Base-by-base conservation (phyloP, 2,888 invertebrate genomes). In the Argyresthia goedartella region DNA sequence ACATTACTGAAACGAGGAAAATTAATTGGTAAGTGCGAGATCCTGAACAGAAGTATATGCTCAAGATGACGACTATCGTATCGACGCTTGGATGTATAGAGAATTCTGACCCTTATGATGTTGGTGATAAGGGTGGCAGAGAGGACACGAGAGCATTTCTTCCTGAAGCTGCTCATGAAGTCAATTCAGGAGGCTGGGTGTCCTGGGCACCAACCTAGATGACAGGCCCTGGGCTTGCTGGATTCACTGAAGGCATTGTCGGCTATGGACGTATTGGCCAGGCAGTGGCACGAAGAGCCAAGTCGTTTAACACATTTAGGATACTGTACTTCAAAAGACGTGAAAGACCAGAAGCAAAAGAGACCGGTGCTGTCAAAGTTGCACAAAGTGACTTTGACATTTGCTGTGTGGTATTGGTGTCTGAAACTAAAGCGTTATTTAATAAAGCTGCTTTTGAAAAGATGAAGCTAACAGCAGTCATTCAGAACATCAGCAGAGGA, bases 141-240 rank as follows among this genome's bases (percentile, higher is more conserved):
- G n/a, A n/a, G n/a, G n/a, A n/a, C n/a, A n/a, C n/a, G n/a, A n/a
- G n/a, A n/a, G n/a, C n/a, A n/a, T n/a, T n/a, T 45, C 79, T 98
- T 0, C 88, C 95, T 14, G 96, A 97, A 85, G 94, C 96, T 1
- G 90, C 90, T 55, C 85, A 89, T 57, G 91, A 92, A 66, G 92
- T 93, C 35, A 81, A 73, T 56, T 84, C 71, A 56, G 96, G 96
- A 0, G 92, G 92, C 48, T 98, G 98, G 97, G 91, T 89, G 44
- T 89, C 95, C 0, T 97, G 97, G 97, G 90, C 94, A 0, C 97
- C 97, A 0, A 89, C 89, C 48, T 97, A 95, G 93, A 92, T 97
- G 92, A 95, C 95, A 57, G 98, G 98, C 0, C 92, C 91, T 11
- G 93, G 94, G 0, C 78, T 98, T 1, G 89, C 89, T 8, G 91